phyloP scores from a whole-genome alignment of 2,888 invertebrate species.

The Acleris sparsana region DNA sequence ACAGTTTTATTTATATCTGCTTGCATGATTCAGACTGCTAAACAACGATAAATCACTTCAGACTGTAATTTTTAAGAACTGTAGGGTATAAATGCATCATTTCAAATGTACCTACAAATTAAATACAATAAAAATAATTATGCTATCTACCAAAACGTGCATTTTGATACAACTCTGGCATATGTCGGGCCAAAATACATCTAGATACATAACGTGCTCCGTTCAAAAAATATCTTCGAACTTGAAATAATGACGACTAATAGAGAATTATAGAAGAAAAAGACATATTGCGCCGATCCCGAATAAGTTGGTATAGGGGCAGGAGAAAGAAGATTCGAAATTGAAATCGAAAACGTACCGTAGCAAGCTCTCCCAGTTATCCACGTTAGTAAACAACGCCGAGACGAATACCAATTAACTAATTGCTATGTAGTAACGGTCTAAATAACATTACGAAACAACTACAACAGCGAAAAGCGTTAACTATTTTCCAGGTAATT shows the following conservation, averaged over 20 bases:
- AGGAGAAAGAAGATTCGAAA: too few species aligned
- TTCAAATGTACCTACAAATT: background rate
- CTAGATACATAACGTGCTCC: conserved; percentile 11
- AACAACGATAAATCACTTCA: conserved; percentile 18
- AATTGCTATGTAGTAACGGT: conserved; percentile 24
- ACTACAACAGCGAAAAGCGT: conserved; percentile 10
- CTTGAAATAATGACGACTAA: too few species aligned
- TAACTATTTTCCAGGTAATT: conserved; percentile 8
- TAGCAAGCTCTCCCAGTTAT: background rate
- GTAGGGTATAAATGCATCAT: background rate
- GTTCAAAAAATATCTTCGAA: conserved; percentile 16
- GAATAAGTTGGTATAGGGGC: too few species aligned
- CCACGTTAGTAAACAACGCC: conserved; percentile 14
- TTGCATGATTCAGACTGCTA: conserved; percentile 28
- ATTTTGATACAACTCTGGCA: conserved; percentile 8
- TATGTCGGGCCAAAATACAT: conserved; percentile 18
- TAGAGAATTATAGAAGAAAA: too few species aligned
- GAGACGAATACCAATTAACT: conserved; percentile 19
- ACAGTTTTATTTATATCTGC: conserved; percentile 32
- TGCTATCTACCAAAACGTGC: background rate
- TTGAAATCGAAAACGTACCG: background rate
- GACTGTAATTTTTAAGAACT: conserved; percentile 13
- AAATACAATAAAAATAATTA: background rate
- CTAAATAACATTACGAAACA: conserved; percentile 13
- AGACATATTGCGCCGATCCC: too few species aligned